Percentiles rank a stretch among this genome's conserved stretches.
phyloP scores from a whole-genome alignment of 2,888 invertebrate species.

The Blastobasis lacticolella region DNA sequence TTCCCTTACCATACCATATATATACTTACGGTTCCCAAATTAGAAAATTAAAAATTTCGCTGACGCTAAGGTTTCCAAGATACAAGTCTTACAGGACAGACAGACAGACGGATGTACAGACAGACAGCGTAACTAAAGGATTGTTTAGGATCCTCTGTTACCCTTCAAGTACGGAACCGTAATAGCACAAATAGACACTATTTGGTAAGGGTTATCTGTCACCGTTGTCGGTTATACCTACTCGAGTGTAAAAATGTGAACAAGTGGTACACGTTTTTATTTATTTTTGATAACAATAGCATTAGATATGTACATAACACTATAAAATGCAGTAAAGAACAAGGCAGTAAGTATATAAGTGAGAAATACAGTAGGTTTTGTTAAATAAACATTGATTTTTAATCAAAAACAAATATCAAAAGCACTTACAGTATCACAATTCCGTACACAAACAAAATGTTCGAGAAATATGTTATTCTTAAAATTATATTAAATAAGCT shows the following conservation, averaged over 20 bases:
- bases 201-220: too few relatives aligned
- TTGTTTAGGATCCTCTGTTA: too few relatives aligned
- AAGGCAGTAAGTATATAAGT: conserved; percentile 19
- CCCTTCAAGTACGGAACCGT: too few relatives aligned
- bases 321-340: conserved; percentile 32
- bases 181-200: too few relatives aligned
- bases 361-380: conserved; percentile 9
- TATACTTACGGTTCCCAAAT: too few relatives aligned
- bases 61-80: too few relatives aligned
- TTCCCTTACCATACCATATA: too few relatives aligned
- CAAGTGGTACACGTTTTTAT: too few relatives aligned
- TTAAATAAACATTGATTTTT: conserved; percentile 27
- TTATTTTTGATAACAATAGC: background rate
- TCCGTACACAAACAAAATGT: conserved; percentile 30
- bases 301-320: background rate
- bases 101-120: background rate
- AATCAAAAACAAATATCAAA: conserved; percentile 33
- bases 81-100: background rate
- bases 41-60: too few relatives aligned
- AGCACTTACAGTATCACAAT: conserved; percentile 58
- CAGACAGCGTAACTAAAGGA: background rate
- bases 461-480: conserved; percentile 10
- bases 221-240: too few relatives aligned
- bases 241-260: too few relatives aligned
- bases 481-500: too few relatives aligned